Conservation (phyloP, 1,140 invertebrate genomes). For the Brachionus angularis region DNA sequence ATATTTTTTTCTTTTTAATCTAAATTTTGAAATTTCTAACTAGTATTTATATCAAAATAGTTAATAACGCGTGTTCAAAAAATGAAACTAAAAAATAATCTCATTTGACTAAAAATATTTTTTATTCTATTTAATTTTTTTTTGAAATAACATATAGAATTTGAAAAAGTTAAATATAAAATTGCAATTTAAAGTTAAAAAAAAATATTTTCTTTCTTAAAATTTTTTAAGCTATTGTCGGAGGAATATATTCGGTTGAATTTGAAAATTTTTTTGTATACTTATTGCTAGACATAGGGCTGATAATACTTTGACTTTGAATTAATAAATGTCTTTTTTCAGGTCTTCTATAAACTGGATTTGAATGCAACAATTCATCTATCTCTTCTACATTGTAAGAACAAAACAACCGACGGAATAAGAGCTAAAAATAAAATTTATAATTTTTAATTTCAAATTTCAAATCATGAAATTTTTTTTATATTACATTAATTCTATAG, state of each 20-base stretch:
- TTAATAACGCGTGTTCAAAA: no score
- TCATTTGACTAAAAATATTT: no score
- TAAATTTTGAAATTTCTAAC: no score
- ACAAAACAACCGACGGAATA: conserved; percentile 27
- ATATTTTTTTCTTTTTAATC: no score
- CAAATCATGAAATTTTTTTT: not conserved
- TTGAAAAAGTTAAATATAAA: not conserved
- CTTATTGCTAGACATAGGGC: not conserved
- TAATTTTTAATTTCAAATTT: not conserved
- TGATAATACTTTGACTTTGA: not conserved
- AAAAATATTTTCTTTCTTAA: no score
- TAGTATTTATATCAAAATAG: no score
- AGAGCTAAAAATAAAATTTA: conserved; percentile 8
- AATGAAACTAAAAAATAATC: not conserved
- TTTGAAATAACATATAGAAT: not conserved
- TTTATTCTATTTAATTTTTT: not conserved
- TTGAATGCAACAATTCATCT: conserved; percentile 27
- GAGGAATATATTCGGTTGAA: not conserved
- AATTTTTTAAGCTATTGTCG: not conserved
- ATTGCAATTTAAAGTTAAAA: no score
- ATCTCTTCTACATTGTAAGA: conserved; percentile 24
- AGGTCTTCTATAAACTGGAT: conserved; percentile 31
- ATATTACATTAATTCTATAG: conserved; percentile 26
- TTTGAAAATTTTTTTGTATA: conserved; percentile 4
- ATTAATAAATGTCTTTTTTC: not conserved